Base-by-base conservation (phyloP, 2,113 vertebrate species). In the Pygathrix nemaeus region DNA sequence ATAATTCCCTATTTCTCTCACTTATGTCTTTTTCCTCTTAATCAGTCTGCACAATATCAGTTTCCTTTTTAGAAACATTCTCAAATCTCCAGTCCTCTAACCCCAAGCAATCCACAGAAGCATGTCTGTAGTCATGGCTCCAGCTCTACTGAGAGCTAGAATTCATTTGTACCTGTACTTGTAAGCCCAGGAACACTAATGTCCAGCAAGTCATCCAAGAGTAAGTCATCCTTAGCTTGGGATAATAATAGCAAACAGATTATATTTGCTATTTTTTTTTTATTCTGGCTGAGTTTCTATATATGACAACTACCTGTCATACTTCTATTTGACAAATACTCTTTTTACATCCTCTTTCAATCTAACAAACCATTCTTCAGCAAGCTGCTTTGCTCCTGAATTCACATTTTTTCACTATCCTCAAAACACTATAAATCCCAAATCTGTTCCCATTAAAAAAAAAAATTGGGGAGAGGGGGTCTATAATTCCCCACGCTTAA, bases 341-440 rank as follows among this genome's bases (percentile, higher is more conserved):
- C 48, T 32, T 95, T 72, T 90, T 83, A n/a, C 4, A 66, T 86
- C 27, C 68, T 90, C 40, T 86, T 86, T 92, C 27, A 75, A 80
- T 38, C 45, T 91, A 82, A 83, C 35, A 57, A 94, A 87, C 48
- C 52, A 57, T 45, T 72, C 23, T 91, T 59, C 52, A 83, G 38
- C 93, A 97, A 90, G 86, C 21, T 48, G 40, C 35, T 76, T 70
- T 90, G 45, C 12, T 82, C 57, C 30, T 90, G 23, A 89, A 52
- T 72, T 82, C 52, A 72, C 14, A 59, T 48, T 64, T 76, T 93
- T 92, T 93, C 50, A 79, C 43, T 83, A 76, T 32, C 35, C 79
- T 88, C 86, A 93, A 93, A 93, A 90, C 6, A 17, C 35, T 83
- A 84, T 40, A 82, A 88, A 84, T 80, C 32, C 43, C 72, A 95